Evolutionary conservation across 2,888 invertebrate species (phyloP), one percentile per base, ranked within the genome.

Genomic region (Drosophila acutilabella): DNA sequence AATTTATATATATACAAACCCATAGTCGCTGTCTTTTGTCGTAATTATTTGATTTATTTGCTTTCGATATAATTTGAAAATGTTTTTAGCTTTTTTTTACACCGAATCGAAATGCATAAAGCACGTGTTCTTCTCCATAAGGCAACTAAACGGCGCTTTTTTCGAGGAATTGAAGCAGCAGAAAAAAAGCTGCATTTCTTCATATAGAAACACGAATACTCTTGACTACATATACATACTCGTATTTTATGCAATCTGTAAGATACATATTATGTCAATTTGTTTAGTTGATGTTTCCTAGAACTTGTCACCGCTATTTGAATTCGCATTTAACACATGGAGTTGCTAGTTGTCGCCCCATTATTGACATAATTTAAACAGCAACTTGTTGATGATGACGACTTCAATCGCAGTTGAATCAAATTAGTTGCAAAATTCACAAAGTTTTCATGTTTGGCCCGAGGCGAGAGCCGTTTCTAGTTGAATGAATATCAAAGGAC

Each of bases 11-110:
- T 73, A 18, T 47, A 42, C 54, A 59, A 33, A 18, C 58, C 36
- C 57, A 26, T 41, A 20, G 36, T 40, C 13, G 16, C 16, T 44
- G 70, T 81, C 65, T 80, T 83, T 83, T 86, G 81, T 83, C 69
- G 89, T 88, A 78, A 81, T 83, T 88, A 82, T 87, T 89, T 87
- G 87, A 87, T 87, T 89, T 87, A 87, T 87, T 81, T 74, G 75
- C 84, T 78, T 89, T 81, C 81, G 68, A 87, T 89, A 89, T 78
- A 75, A 81, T 80, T 76, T 72, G 36, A 44, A 52, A 50, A 71
- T 65, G 33, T 33, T 45, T 64, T 14, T 57, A 62, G 61, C 56
- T 58, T 23, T 6, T 20, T 30, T 30, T 30, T 30, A 6, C 8
- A 53, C 64, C 62, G 88, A 84, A 88, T 69, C 81, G 58, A 61